Evolutionary conservation across 2,113 vertebrate genomes (phyloP).

Genomic region (Muntiacus reevesi): DNA sequence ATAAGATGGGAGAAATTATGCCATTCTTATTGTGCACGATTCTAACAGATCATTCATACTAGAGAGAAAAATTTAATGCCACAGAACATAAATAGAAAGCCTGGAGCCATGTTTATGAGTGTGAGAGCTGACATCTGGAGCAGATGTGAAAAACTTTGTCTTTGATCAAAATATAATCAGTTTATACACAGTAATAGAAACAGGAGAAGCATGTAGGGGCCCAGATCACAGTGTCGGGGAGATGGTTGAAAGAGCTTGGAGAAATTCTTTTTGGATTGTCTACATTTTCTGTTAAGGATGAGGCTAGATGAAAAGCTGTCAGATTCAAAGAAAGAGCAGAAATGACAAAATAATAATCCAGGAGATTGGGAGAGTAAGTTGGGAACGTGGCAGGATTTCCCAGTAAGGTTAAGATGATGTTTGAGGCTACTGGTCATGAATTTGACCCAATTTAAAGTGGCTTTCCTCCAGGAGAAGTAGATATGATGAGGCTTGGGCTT

Average conservation of each 20-base stretch:
- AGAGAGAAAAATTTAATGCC: background rate
- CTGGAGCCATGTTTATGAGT: background rate
- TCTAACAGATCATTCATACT: background rate
- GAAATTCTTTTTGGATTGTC: background rate
- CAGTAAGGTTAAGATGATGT: background rate
- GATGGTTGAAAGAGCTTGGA: background rate
- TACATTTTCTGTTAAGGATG: background rate
- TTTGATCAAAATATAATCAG: background rate
- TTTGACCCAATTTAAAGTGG: background rate
- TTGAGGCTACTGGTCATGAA: no score
- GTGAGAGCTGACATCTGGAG: background rate
- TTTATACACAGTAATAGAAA: background rate
- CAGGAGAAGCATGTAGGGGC: no score
- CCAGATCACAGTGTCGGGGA: no score
- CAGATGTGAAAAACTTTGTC: background rate
- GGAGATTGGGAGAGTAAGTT: background rate
- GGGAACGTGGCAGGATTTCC: background rate
- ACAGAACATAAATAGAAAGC: background rate
- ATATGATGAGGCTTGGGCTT: background rate
- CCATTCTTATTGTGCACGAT: background rate
- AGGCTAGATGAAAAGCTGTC: background rate
- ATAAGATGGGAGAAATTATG: background rate
- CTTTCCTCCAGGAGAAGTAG: background rate
- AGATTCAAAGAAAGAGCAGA: background rate
- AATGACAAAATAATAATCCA: background rate